Percentiles rank a stretch among this genome's conserved stretches.
phyloP scores from a whole-genome alignment of 2,888 invertebrate species.

The Sesia bembeciformis region DNA sequence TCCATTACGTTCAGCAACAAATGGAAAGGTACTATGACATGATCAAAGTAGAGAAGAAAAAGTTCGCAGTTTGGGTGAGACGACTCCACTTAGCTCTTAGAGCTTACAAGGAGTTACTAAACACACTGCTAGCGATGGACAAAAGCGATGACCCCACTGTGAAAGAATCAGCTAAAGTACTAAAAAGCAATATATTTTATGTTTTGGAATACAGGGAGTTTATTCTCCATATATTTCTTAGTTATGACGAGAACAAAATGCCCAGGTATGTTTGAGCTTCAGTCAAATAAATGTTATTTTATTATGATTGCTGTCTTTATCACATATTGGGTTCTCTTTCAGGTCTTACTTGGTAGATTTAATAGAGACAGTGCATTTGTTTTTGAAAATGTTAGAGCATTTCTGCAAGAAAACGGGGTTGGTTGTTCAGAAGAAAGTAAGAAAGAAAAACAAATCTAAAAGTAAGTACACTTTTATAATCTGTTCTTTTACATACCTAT shows the following conservation, averaged over 20 bases:
- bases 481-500: no score
- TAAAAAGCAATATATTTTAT: slow-evolving; percentile 94
- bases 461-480: slow-evolving; percentile 36
- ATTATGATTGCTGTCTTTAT: neutral
- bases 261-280: slow-evolving; percentile 77
- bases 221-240: slow-evolving; percentile 83
- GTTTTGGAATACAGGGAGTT: slow-evolving; percentile 95
- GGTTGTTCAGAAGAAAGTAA: slow-evolving; percentile 81
- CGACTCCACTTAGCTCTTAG: slow-evolving; percentile 89
- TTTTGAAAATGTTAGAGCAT: slow-evolving; percentile 90
- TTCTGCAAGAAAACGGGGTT: slow-evolving; percentile 78
- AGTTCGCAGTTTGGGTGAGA: slow-evolving; percentile 85
- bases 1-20: slow-evolving; percentile 96
- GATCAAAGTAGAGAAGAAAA: slow-evolving; percentile 90
- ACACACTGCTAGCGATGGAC: slow-evolving; percentile 89
- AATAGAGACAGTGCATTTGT: slow-evolving; percentile 91
- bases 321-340: slow-evolving; percentile 16
- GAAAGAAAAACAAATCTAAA: slow-evolving; percentile 61
- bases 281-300: neutral
- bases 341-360: slow-evolving; percentile 90
- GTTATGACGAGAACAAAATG: slow-evolving; percentile 90
- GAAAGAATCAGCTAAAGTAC: slow-evolving; percentile 85
- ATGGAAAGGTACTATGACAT: slow-evolving; percentile 89
- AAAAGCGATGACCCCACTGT: slow-evolving; percentile 80
- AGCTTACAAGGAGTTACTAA: slow-evolving; percentile 87